These are phyloP conservation scores for Resseliella maxima DNA, from an alignment of 2,888 invertebrate genomes.

Conservation along the genomic window DNA sequence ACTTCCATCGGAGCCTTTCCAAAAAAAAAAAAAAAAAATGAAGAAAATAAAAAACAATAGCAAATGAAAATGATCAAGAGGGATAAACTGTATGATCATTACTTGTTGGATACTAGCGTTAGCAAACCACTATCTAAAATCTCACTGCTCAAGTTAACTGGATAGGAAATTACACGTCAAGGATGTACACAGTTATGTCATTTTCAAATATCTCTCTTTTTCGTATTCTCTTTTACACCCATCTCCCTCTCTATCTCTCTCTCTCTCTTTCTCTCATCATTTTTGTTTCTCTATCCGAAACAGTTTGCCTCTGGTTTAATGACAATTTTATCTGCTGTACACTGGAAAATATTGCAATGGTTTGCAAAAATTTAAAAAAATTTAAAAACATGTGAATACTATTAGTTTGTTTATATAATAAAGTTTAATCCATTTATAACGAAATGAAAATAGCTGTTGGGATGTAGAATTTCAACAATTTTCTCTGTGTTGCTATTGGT, in stretches of 20 bases:
- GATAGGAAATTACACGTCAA: conserved; percentile 22
- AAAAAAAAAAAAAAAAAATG: neutral
- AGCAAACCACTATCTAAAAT: neutral
- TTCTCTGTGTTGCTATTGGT: neutral
- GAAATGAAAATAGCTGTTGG: too few species aligned
- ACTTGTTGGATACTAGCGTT: neutral
- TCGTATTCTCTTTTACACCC: too few species aligned
- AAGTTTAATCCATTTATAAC: too few species aligned
- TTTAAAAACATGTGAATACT: too few species aligned
- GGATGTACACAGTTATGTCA: conserved; percentile 13
- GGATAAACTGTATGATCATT: too few species aligned
- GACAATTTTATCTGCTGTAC: neutral
- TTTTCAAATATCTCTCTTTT: neutral
- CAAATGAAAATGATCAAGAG: too few species aligned
- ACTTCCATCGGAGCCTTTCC: neutral
- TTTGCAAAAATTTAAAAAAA: neutral
- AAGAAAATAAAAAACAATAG: neutral
- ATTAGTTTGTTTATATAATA: too few species aligned
- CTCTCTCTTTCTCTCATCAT: too few species aligned
- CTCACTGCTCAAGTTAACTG: neutral
- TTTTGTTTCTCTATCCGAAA: too few species aligned
- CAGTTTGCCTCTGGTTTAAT: conserved; percentile 33
- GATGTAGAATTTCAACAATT: neutral
- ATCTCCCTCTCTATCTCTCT: too few species aligned
- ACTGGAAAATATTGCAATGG: neutral